A percentile compares a stretch with the other conserved stretches of the same genome.
Evolutionary conservation across 2,888 invertebrate species (phyloP).

Genomic region (Strigamia transsilvanica): DNA sequence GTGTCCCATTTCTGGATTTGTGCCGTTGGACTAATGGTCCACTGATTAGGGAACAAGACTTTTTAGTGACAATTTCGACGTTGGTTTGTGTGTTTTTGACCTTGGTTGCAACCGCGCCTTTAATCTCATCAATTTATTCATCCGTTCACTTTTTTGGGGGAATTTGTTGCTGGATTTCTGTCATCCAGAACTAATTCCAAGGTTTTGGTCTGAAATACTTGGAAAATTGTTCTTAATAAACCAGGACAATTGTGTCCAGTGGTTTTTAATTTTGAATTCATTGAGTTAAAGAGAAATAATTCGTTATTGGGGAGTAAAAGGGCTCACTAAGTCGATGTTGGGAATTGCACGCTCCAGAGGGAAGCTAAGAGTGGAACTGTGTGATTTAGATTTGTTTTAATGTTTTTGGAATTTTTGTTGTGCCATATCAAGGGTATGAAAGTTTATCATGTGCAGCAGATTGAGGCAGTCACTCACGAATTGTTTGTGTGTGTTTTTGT

Average conservation of each 20-base stretch:
- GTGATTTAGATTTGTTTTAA: background rate
- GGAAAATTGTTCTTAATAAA: background rate
- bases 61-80: background rate
- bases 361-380: background rate
- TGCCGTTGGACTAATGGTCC: conserved; percentile 27
- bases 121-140: background rate
- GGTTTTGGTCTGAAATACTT: background rate
- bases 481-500: background rate
- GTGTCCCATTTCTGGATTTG: background rate
- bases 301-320: background rate
- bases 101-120: background rate
- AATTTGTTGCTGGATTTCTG: too few species aligned
- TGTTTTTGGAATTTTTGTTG: background rate
- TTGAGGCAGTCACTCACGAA: background rate
- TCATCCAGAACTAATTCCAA: background rate
- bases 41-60: background rate
- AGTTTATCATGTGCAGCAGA: background rate
- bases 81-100: background rate
- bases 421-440: background rate
- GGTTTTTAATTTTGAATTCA: background rate
- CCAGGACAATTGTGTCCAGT: background rate
- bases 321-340: background rate
- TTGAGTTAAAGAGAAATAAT: background rate
- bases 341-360: background rate
- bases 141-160: background rate